phyloP scores from a whole-genome alignment of 2,888 invertebrate genomes.

The Meghimatium bilineatum region DNA sequence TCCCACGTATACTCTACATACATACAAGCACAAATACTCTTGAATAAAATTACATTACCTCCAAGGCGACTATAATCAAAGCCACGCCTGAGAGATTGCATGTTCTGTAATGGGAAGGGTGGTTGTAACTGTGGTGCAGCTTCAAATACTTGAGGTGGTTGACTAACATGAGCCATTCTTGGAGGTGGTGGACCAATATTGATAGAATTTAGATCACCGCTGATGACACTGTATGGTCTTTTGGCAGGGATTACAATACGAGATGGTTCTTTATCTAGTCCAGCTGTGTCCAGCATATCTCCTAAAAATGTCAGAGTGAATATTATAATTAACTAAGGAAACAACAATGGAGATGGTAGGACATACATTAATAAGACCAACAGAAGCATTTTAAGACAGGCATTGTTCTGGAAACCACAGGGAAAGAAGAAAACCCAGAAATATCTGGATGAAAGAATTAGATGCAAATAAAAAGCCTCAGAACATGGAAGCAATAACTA shows the following conservation, averaged over 20 bases:
- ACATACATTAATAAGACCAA: no score
- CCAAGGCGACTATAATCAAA: conserved; percentile 70
- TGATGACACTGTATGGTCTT: conserved; percentile 47
- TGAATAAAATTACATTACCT: conserved; percentile 55
- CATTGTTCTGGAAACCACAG: no score
- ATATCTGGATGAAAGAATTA: no score
- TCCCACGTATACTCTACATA: no score
- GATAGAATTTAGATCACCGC: conserved; percentile 14
- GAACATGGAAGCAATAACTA: no score
- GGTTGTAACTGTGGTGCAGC: conserved; percentile 3
- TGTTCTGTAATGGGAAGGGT: conserved; percentile 30
- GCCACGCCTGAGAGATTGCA: conserved; percentile 56
- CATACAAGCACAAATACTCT: no score
- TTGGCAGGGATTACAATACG: conserved; percentile 56
- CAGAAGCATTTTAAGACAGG: no score
- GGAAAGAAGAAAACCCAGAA: no score
- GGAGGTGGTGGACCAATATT: conserved; percentile 43
- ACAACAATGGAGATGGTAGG: no score
- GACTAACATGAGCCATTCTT: conserved; percentile 37
- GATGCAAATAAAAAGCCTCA: no score
- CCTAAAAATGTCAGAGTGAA: not conserved
- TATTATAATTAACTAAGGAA: not conserved
- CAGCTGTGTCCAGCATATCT: not conserved
- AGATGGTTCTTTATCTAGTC: conserved; percentile 41
- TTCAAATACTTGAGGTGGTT: conserved; percentile 41